These are phyloP conservation scores for Thyatira batis DNA, from an alignment of 2,888 invertebrate genomes.

Conservation along the genomic window DNA sequence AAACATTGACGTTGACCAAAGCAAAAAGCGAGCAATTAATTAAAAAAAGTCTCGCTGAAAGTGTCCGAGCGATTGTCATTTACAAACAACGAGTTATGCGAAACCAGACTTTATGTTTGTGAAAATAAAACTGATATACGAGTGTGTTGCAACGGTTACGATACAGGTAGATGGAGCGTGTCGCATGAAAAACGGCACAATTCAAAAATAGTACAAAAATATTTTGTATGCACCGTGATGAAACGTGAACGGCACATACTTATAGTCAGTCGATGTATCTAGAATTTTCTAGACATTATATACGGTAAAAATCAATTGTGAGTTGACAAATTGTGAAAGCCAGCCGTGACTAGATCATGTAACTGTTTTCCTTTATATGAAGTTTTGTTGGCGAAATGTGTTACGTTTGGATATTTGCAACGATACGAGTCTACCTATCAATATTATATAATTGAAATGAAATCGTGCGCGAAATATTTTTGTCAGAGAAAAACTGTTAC, in stretches of 20 bases:
- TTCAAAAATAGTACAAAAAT: conserved; percentile 8
- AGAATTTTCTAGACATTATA: neutral
- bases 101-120: conserved; percentile 17
- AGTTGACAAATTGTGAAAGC: neutral
- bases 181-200: conserved; percentile 21
- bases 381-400: neutral
- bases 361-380: neutral
- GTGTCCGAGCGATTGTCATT: conserved; percentile 19
- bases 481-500: neutral
- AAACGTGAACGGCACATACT: conserved; percentile 23
- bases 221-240: conserved; percentile 6
- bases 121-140: conserved; percentile 4
- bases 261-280: neutral
- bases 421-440: neutral
- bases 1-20: conserved; percentile 57
- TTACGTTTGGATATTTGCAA: neutral
- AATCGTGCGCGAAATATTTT: neutral
- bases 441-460: neutral
- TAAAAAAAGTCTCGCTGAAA: conserved; percentile 60
- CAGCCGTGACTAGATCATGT: neutral
- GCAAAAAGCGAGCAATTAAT: conserved; percentile 68
- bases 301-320: neutral
- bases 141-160: conserved; percentile 14
- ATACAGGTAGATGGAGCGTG: conserved; percentile 28
- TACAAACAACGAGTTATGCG: neutral